Conservation (phyloP, 1,140 invertebrate species). For the Drosophila eugracilis region DNA sequence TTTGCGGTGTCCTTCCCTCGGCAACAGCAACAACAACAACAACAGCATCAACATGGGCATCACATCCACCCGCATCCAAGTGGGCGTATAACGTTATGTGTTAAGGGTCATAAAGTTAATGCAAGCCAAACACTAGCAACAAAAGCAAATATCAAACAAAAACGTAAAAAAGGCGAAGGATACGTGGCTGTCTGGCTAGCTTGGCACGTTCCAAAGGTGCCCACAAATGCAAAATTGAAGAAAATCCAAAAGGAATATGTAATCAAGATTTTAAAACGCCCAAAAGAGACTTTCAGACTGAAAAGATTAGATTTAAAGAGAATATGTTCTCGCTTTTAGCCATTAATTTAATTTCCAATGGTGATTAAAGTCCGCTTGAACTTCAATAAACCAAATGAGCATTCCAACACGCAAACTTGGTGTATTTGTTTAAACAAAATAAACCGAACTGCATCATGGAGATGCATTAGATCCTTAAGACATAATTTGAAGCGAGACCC, state of each 20-base stretch:
- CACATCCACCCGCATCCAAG: constrained; percentile 22
- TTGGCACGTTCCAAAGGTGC: constrained; percentile 39
- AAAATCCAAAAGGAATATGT: constrained; percentile 20
- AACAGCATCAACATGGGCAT: neutral
- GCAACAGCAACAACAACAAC: neutral
- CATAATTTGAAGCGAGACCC: constrained; percentile 48
- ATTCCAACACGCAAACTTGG: neutral
- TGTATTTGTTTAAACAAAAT: constrained; percentile 32
- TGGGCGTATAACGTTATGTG: constrained; percentile 56
- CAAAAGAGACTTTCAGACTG: no score
- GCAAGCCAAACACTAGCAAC: constrained; percentile 68
- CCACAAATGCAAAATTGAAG: constrained; percentile 35
- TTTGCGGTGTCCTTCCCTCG: constrained; percentile 30
- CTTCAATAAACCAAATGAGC: constrained; percentile 16
- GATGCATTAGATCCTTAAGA: constrained; percentile 16
- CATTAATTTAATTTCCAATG: constrained; percentile 7
- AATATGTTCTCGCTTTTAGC: no score
- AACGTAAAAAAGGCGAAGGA: constrained; percentile 29
- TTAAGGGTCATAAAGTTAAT: constrained; percentile 79
- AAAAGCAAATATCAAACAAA: constrained; percentile 36
- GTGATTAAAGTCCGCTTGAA: constrained; percentile 1
- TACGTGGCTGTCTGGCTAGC: constrained; percentile 11
- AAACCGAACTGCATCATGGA: constrained; percentile 16
- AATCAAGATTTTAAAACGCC: constrained; percentile 12
- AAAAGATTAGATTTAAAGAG: no score